Evolutionary conservation across 2,888 invertebrate genomes (phyloP), one percentile per base, ranked within the genome.

Genomic region (Dolomedes plantarius): DNA sequence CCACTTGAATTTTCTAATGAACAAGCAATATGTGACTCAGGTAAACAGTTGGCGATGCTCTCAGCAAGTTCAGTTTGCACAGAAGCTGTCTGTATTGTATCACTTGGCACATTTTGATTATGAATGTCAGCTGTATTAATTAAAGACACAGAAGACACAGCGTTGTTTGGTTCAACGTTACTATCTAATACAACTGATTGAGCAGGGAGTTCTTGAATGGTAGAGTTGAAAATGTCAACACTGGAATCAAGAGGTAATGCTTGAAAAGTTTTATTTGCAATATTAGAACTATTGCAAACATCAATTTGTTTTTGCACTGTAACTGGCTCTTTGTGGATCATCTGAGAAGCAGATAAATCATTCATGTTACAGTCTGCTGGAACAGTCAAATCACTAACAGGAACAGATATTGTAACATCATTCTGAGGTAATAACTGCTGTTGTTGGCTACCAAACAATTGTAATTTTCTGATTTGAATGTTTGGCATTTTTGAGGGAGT

Each of bases 381-480:
- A 11, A 82, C 28, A 62, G 75, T 29, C 41, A 75, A 75, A 29
- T 56, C 23, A 46, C 65, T 82, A 16, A 68, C 41, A 28, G 74
- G 27, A 1, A 69, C 29, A 6, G 56, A 23, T 1, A 56, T 56
- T 46, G 9, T 46, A 5, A n/a, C n/a, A 28, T 36, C 31, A n/a
- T 29, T 50, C 7, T 19, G 50, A 1, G 72, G 36, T 16, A 75
- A 19, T 36, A 62, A 71, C 11, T 64, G 74, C 11, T 69, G 69
- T 28, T 29, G 28, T 13, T 64, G 31, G 0, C 27, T 19, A 13
- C 32, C 68, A 9, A 74, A 41, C n/a, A 86, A 39, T 19, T 74
- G 79, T 31, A 86, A 65, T 77, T 86, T 81, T 31, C 68, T 75
- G 5, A 81, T 64, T 46, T 86, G 86, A 28, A 81, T 39, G 32